Evolutionary conservation across 2,113 vertebrate genomes (phyloP).

Genomic region (Zingel zingel): DNA sequence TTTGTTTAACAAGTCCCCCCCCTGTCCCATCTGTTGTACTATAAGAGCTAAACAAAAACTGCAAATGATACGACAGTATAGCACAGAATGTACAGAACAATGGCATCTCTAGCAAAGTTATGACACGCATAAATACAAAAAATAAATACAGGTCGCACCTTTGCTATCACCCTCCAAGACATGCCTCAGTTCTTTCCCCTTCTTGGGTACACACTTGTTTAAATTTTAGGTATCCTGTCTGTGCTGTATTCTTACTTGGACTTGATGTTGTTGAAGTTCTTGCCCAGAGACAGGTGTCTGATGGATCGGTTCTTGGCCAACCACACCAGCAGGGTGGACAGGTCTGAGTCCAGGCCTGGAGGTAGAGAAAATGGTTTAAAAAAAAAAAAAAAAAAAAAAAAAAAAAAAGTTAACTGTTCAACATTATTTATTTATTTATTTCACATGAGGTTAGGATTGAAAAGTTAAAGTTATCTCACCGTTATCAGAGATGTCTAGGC

Average conservation of each 20-base stretch:
- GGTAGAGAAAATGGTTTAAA: neutral
- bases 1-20: no score
- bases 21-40: no score
- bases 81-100: no score
- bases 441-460: neutral
- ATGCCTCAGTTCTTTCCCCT: no score
- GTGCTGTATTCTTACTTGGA: conserved; percentile 90
- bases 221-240: neutral
- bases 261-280: conserved; percentile 99
- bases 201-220: no score
- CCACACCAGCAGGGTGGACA: conserved; percentile 95
- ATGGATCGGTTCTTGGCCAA: conserved; percentile 98
- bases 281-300: conserved; percentile 94
- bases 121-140: no score
- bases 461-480: conserved; percentile 83
- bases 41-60: no score
- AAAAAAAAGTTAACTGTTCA: neutral
- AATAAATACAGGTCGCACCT: no score
- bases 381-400: neutral
- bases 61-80: no score
- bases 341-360: conserved; percentile 93
- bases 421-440: neutral
- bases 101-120: no score
- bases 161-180: no score
- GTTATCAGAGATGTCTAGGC: conserved; percentile 97